A percentile compares a stretch with the other conserved stretches of the same genome.
Conservation (phyloP, 2,113 vertebrate genomes). For the Pseudonaja textilis region DNA sequence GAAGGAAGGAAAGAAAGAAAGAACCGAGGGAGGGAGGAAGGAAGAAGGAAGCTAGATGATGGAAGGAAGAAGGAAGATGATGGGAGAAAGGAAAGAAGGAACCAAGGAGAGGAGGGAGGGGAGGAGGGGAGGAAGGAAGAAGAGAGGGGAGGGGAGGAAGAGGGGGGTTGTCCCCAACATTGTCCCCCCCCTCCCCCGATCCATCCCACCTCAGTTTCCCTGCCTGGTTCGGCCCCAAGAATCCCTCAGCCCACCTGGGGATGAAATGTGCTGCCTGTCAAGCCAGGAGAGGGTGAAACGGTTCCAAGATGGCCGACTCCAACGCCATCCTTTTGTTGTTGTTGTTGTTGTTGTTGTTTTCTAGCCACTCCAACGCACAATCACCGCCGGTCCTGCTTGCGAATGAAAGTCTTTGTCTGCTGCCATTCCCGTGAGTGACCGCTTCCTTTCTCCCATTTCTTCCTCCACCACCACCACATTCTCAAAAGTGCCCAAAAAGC, state of each 20-base stretch:
- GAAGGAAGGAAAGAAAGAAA: no score
- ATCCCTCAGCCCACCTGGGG: background rate
- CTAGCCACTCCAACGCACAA: slow-evolving; percentile 91
- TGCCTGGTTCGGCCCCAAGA: background rate
- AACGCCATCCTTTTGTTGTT: accelerated
- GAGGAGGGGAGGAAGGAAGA: no score
- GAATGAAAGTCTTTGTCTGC: slow-evolving; percentile 96
- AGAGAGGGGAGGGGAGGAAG: no score
- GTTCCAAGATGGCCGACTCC: background rate
- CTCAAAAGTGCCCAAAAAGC: background rate
- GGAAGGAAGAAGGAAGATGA: background rate
- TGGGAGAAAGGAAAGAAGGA: no score
- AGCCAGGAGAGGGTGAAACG: background rate
- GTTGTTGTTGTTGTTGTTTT: background rate
- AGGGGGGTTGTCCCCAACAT: background rate
- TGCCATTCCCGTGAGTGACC: slow-evolving; percentile 87
- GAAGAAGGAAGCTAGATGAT: no score
- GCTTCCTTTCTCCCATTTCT: background rate
- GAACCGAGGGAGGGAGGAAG: no score
- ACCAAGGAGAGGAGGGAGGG: no score
- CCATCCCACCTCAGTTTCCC: background rate
- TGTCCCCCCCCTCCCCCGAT: background rate
- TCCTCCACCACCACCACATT: background rate
- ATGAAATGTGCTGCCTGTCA: background rate
- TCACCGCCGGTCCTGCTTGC: slow-evolving; percentile 89